These are phyloP conservation scores for Archocentrus centrarchus DNA, from an alignment of 2,113 vertebrate genomes.

Conservation along the genomic window DNA sequence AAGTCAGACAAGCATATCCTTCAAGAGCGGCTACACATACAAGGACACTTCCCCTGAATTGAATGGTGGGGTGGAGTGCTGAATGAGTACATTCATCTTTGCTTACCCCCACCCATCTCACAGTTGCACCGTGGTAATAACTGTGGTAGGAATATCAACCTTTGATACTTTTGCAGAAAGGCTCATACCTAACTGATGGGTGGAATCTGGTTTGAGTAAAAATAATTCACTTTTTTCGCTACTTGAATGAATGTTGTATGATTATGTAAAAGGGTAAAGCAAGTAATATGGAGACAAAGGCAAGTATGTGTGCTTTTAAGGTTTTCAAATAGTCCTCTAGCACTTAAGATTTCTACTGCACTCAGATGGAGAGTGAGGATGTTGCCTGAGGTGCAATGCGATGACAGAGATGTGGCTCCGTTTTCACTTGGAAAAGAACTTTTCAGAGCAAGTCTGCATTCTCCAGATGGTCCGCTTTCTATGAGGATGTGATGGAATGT, in stretches of 20 bases:
- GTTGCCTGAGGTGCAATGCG: conserved; percentile 46
- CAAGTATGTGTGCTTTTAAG: conserved; percentile 49
- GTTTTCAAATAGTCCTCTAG: conserved; percentile 50
- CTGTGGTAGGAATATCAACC: conserved; percentile 40
- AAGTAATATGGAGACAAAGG: conserved; percentile 36
- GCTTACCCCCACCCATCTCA: conserved; percentile 48
- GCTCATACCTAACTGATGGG: neutral
- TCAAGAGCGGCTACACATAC: conserved; percentile 57
- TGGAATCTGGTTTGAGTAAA: neutral
- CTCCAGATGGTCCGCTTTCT: conserved; percentile 30
- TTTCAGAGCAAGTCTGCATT: conserved; percentile 32
- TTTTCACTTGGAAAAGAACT: conserved; percentile 55
- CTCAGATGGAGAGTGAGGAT: conserved; percentile 42
- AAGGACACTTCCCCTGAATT: conserved; percentile 61
- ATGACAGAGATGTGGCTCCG: conserved; percentile 55
- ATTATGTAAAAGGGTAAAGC: conserved; percentile 25
- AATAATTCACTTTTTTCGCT: conserved; percentile 29
- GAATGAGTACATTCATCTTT: conserved; percentile 67
- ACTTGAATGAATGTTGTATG: conserved; percentile 15
- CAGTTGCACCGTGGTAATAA: conserved; percentile 40
- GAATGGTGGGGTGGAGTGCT: conserved; percentile 56
- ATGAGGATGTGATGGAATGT: conserved; percentile 36
- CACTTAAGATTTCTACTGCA: conserved; percentile 45
- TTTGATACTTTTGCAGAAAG: conserved; percentile 49
- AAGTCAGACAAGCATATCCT: conserved; percentile 71